A percentile compares a stretch with the other conserved stretches of the same genome.
phyloP scores from a whole-genome alignment of 2,797 vertebrate species.

The Epinephelus malabaricus region DNA sequence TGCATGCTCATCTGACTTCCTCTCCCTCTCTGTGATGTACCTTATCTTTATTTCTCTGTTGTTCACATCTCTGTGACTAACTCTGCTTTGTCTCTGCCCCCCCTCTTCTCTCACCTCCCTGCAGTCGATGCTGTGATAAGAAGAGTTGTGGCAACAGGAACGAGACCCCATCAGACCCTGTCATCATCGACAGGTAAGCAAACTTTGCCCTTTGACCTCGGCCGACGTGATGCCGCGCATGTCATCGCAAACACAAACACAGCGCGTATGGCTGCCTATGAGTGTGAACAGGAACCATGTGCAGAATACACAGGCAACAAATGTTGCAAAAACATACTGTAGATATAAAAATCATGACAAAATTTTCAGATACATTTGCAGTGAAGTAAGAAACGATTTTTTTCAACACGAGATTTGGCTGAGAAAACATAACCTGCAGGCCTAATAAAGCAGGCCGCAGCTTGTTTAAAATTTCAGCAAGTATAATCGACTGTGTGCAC shows the following conservation, averaged over 20 bases:
- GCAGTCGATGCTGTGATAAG: slow-evolving; percentile 97
- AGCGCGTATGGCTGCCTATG: not conserved
- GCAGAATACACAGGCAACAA: slow-evolving; percentile 45
- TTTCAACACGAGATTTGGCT: slow-evolving; percentile 25
- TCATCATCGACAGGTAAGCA: slow-evolving; percentile 99
- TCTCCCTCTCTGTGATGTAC: slow-evolving; percentile 32
- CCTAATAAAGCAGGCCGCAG: slow-evolving; percentile 47
- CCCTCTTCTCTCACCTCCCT: slow-evolving; percentile 20
- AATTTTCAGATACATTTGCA: not conserved
- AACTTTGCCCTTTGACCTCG: slow-evolving; percentile 60
- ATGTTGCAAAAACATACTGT: slow-evolving; percentile 6
- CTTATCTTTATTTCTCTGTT: slow-evolving; percentile 45
- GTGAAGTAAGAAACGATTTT: not conserved
- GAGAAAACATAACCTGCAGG: slow-evolving; percentile 36
- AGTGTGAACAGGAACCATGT: slow-evolving; percentile 38
- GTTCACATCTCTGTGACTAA: slow-evolving; percentile 63
- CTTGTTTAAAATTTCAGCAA: slow-evolving; percentile 58
- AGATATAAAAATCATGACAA: not conserved
- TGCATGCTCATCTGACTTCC: slow-evolving; percentile 61
- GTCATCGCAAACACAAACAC: slow-evolving; percentile 40
- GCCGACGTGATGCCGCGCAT: not conserved
- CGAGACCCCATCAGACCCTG: slow-evolving; percentile 99
- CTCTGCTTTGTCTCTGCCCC: slow-evolving; percentile 37
- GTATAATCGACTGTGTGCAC: slow-evolving; percentile 51
- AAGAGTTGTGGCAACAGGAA: slow-evolving; percentile 99